Percentiles rank a stretch among this genome's conserved stretches.
Evolutionary conservation across 2,888 invertebrate genomes (phyloP).

Genomic region (Gymnoscelis rufifasciata): DNA sequence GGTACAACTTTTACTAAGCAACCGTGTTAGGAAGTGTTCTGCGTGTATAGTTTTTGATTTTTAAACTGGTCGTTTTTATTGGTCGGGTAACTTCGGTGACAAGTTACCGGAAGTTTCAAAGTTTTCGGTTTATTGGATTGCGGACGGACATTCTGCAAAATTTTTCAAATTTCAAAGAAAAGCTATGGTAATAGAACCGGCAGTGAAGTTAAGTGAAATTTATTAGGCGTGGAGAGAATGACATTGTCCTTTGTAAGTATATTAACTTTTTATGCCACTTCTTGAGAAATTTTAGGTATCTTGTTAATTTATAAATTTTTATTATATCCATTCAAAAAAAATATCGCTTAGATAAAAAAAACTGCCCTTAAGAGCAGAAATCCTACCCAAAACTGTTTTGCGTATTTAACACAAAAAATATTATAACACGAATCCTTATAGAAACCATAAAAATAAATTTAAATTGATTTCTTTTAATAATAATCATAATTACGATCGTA

Average conservation of each 20-base stretch:
- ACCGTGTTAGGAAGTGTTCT: constrained; percentile 28
- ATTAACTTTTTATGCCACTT: constrained; percentile 8
- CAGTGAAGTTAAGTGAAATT: constrained; percentile 46
- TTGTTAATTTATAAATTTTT: no score
- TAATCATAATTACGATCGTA: constrained; percentile 12
- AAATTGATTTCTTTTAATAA: constrained; percentile 7
- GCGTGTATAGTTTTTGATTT: constrained; percentile 24
- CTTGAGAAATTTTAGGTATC: no score
- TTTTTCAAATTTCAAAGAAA: constrained; percentile 30
- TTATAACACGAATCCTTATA: constrained; percentile 8
- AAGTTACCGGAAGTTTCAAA: constrained; percentile 34
- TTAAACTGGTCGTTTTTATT: constrained; percentile 32
- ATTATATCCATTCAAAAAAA: no score
- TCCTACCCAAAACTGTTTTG: no score
- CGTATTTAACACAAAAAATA: not conserved
- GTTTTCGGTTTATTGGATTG: constrained; percentile 25
- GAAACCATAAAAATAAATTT: constrained; percentile 4
- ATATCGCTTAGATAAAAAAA: no score
- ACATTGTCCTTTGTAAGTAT: constrained; percentile 77
- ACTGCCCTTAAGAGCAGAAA: no score
- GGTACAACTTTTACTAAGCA: constrained; percentile 29
- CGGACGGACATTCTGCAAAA: constrained; percentile 29
- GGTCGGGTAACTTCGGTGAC: constrained; percentile 27
- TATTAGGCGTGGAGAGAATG: constrained; percentile 66
- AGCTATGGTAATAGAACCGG: constrained; percentile 40